Evolutionary conservation across 1,140 invertebrate genomes (phyloP), one percentile per base, ranked within the genome.

Genomic region (Physella acuta): DNA sequence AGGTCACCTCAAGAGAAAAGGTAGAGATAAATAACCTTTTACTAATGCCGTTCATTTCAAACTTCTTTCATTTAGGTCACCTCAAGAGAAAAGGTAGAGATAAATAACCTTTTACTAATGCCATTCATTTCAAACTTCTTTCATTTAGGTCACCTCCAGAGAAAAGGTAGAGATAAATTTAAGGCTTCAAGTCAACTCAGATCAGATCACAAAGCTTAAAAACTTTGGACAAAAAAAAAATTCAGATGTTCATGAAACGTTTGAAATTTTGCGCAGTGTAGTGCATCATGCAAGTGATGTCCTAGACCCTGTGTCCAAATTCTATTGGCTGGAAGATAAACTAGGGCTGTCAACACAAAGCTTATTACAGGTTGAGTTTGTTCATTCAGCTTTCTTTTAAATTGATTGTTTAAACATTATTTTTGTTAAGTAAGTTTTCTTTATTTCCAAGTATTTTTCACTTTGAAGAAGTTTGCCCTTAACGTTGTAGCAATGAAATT

Each of bases 261-360:
- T 64, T 37, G 61, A 64, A 11, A 34, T 71, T 26, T 26, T 71
- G 52, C 64, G n/a, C 1, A n/a, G 37, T 11, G 55, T 61, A 4
- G 16, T 65, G 8, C 52, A 58, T 24, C 39, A 49, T 11, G 37
- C 49, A 31, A 11, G 33, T n/a, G 28, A 30, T n/a, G 33, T 65
- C 28, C 2, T 30, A 11, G 24, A n/a, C 3, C 37, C 44, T 44
- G 61, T 37, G 17, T 36, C 52, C 30, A 24, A 3, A 11, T 11
- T 55, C 4, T 3, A 39, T 16, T 58, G 69, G 69, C 26, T 71
- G 33, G 69, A 71, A 37, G 28, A 71, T 17, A 34, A 59, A 34
- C 30, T 65, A 2, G 69, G 69, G 20, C 24, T 71, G 0, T 58
- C 69, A 2, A 8, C 63, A 28, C 36, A 65, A 28, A 58, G 65